Evolutionary conservation across 2,888 invertebrate species (phyloP).

Genomic region (Hipparchia sbordonii): DNA sequence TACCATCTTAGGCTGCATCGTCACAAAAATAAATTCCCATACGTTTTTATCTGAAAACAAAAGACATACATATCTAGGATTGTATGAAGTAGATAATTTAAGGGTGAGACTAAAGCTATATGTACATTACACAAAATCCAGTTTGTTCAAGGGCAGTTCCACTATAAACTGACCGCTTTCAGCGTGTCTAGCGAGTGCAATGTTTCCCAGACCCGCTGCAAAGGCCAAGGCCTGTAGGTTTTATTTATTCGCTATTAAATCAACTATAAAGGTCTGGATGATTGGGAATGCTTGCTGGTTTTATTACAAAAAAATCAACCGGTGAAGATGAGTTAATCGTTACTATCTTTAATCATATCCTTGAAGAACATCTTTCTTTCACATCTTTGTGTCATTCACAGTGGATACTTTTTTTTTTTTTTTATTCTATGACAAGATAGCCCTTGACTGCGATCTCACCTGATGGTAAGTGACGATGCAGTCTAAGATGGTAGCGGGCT

Average conservation of each 20-base stretch:
- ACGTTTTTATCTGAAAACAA: no score
- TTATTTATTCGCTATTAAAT: conserved; percentile 33
- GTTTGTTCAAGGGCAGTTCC: conserved; percentile 11
- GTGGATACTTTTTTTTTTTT: background rate
- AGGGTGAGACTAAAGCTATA: background rate
- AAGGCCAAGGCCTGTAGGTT: conserved; percentile 50
- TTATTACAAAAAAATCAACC: background rate
- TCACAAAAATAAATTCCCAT: no score
- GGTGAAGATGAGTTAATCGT: background rate
- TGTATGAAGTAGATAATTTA: no score
- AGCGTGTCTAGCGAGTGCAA: conserved; percentile 36
- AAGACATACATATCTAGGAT: no score
- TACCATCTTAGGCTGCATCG: no score
- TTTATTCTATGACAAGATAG: no score
- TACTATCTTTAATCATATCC: no score
- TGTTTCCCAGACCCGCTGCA: conserved; percentile 45
- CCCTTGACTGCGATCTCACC: no score
- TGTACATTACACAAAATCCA: conserved; percentile 9
- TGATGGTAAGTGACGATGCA: no score
- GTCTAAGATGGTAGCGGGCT: no score
- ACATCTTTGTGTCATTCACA: conserved; percentile 7
- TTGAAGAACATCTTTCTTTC: conserved; percentile 10
- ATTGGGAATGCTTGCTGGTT: conserved; percentile 8
- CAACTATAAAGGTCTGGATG: conserved; percentile 27
- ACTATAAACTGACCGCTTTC: conserved; percentile 23